Percentiles rank a stretch among this genome's conserved stretches.
These are phyloP conservation scores for Calameuta pallipes DNA, from an alignment of 2,888 invertebrate species.

Conservation along the genomic window DNA sequence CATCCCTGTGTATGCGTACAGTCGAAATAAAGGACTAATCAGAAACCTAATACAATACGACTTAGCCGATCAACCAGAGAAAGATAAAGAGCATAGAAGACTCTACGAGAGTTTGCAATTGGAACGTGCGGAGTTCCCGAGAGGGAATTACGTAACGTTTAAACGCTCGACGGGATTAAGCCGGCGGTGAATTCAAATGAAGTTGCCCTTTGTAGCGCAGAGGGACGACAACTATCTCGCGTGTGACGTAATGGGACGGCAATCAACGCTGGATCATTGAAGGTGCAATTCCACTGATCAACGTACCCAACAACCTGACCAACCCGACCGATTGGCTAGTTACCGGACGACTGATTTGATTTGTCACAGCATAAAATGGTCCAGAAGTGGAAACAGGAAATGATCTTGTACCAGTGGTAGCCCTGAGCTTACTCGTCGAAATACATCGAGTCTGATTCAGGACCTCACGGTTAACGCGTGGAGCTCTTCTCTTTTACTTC, in stretches of 20 bases:
- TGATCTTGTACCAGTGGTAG: not conserved
- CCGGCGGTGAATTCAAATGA: conserved; percentile 1
- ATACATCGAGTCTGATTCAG: not conserved
- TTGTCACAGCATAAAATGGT: conserved; percentile 23
- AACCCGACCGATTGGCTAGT: conserved; percentile 24
- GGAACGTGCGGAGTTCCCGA: not conserved
- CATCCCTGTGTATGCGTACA: not conserved
- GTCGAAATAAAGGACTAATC: not conserved
- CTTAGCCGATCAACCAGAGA: not conserved
- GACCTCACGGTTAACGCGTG: not conserved
- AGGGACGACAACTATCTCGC: conserved; percentile 28
- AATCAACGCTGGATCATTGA: conserved; percentile 41
- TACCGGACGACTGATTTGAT: conserved; percentile 29
- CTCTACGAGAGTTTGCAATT: not conserved
- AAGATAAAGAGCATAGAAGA: not conserved
- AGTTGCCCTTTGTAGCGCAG: conserved; percentile 28
- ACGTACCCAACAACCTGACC: conserved; percentile 14
- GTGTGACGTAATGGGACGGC: conserved; percentile 37
- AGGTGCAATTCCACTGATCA: conserved; percentile 34
- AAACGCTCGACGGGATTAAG: conserved; percentile 20
- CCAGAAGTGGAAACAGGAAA: conserved; percentile 17
- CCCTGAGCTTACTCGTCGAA: not conserved
- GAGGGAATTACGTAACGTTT: conserved; percentile 33
- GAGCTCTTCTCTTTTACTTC: not conserved
- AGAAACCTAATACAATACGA: not conserved